These are phyloP conservation scores for Perognathus longimembris DNA, from an alignment of 2,113 vertebrate genomes.

Conservation along the genomic window DNA sequence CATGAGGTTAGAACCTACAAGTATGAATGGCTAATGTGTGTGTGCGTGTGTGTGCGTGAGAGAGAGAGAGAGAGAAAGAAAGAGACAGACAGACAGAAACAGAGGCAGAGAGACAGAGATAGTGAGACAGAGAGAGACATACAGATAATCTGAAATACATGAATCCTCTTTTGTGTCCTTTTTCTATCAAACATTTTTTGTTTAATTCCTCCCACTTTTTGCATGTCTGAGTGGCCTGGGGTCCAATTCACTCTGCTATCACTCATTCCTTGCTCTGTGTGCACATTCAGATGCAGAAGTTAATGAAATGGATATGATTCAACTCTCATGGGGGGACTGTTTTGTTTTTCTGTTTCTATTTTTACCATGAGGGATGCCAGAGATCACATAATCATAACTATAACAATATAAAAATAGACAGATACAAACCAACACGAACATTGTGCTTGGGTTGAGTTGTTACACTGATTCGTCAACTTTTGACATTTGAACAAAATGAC, in stretches of 20 bases:
- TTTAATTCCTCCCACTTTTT: background rate
- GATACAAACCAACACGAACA: background rate
- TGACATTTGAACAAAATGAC: slow-evolving; percentile 6
- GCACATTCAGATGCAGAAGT: background rate
- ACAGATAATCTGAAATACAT: too few species aligned
- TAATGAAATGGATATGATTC: background rate
- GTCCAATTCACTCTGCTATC: background rate
- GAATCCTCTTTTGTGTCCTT: too few species aligned
- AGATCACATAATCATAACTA: background rate
- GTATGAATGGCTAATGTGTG: background rate
- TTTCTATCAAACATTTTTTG: background rate
- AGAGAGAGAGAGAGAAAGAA: too few species aligned
- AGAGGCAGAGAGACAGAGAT: too few species aligned
- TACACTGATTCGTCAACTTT: background rate
- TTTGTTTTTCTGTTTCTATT: too few species aligned
- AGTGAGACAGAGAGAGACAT: too few species aligned
- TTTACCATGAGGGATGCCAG: background rate
- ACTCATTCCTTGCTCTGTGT: background rate
- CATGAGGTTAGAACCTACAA: background rate
- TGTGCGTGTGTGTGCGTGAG: too few species aligned
- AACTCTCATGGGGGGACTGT: background rate
- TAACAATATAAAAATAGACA: background rate
- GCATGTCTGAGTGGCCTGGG: background rate
- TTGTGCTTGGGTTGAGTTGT: background rate
- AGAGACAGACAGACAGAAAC: too few species aligned